A percentile compares a stretch with the other conserved stretches of the same genome.
Conservation (phyloP, 92 coral and sea anemone genomes). For the Chrysogorgia sp. region DNA sequence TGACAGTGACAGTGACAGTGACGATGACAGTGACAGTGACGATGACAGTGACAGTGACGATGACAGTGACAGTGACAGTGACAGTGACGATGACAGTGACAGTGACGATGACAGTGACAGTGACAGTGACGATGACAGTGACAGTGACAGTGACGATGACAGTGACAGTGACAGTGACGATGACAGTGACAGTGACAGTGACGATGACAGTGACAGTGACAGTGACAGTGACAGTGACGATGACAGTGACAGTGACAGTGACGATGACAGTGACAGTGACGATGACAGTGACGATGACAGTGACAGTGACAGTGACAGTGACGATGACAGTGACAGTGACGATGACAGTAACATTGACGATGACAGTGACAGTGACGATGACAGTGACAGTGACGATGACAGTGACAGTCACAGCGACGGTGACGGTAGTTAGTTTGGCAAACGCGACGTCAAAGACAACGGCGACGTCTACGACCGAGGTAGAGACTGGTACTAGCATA, state of each 20-base stretch:
- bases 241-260: slow-evolving; percentile 6
- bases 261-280: slow-evolving; percentile 26
- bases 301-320: slow-evolving; percentile 33
- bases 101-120: slow-evolving; percentile 25
- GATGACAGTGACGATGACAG: slow-evolving; percentile 29
- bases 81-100: neutral
- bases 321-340: slow-evolving; percentile 24
- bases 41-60: neutral
- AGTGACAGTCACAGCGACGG: neutral
- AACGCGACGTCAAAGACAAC: too few species aligned
- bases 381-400: neutral
- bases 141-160: slow-evolving; percentile 7
- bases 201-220: slow-evolving; percentile 27
- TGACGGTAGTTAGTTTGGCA: too few species aligned
- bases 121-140: slow-evolving; percentile 22
- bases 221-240: slow-evolving; percentile 18
- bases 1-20: too few species aligned
- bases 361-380: slow-evolving; percentile 6
- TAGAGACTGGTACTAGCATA: too few species aligned
- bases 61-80: slow-evolving; percentile 26
- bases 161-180: slow-evolving; percentile 30
- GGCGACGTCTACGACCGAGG: too few species aligned
- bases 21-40: neutral
- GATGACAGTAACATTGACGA: too few species aligned
- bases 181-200: slow-evolving; percentile 36